These are phyloP conservation scores for Lycophotia porphyrea DNA, from an alignment of 2,888 invertebrate species.

Conservation along the genomic window DNA sequence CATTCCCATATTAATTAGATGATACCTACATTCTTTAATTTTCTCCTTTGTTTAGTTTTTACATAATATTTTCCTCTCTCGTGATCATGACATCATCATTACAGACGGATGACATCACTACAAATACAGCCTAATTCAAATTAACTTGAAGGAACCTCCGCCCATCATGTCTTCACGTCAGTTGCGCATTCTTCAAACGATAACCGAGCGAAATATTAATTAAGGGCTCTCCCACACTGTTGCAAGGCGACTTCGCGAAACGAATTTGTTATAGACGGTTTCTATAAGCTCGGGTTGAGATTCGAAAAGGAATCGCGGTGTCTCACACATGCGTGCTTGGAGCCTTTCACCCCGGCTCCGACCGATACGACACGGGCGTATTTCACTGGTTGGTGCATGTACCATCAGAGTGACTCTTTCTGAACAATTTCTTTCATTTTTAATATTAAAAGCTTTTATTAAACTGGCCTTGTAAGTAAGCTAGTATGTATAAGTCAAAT, in stretches of 20 bases:
- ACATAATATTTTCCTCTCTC: neutral
- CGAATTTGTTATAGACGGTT: neutral
- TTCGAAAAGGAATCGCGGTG: neutral
- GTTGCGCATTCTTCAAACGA: slow-evolving; percentile 65
- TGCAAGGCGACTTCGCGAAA: neutral
- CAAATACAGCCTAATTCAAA: slow-evolving; percentile 54
- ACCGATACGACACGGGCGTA: neutral
- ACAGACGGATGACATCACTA: slow-evolving; percentile 48
- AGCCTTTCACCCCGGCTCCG: neutral
- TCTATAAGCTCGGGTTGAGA: neutral
- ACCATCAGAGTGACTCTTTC: neutral
- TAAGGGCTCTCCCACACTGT: slow-evolving; percentile 20
- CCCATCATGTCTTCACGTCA: slow-evolving; percentile 63
- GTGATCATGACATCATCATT: slow-evolving; percentile 31
- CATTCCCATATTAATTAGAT: neutral
- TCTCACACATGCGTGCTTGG: neutral
- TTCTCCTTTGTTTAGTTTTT: neutral
- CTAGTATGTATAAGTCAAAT: neutral
- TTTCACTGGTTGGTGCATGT: too few species aligned
- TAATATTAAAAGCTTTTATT: neutral
- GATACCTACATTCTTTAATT: neutral
- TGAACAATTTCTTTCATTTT: neutral
- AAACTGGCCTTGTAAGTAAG: neutral
- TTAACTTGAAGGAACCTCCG: slow-evolving; percentile 38
- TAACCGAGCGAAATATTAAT: slow-evolving; percentile 60